Conservation (phyloP, 2,888 invertebrate species). For the Antheraea yamamai region DNA sequence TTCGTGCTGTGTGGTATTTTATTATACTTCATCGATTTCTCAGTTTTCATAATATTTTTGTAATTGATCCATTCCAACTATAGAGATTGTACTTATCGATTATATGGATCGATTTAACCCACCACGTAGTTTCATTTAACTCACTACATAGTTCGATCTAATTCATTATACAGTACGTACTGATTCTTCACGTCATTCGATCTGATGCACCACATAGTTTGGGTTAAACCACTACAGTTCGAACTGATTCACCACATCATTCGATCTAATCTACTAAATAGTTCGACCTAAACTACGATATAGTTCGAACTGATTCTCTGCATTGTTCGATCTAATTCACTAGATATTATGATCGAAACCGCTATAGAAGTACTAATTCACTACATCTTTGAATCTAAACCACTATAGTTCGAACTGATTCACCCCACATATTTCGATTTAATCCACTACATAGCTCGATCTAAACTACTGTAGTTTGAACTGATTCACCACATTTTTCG, state of each 20-base stretch:
- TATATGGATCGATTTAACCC: not conserved
- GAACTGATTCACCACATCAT: not conserved
- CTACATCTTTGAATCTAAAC: constrained; percentile 57
- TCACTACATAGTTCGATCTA: not conserved
- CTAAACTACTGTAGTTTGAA: not conserved
- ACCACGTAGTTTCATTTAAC: not conserved
- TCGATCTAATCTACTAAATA: not conserved
- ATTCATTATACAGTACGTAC: not conserved
- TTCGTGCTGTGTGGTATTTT: constrained; percentile 17
- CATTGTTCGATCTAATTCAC: not conserved
- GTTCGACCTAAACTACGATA: not conserved
- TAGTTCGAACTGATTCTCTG: not conserved
- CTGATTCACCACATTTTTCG: constrained; percentile 38
- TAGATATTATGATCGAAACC: not conserved
- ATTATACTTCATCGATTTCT: constrained; percentile 10
- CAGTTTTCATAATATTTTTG: not conserved
- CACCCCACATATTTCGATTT: not conserved
- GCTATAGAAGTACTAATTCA: not conserved
- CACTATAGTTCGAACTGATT: constrained; percentile 16
- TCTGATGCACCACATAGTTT: constrained; percentile 35
- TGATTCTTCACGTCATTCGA: not conserved
- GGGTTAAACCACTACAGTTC: constrained; percentile 50
- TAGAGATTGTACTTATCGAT: not conserved
- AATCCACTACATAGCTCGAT: not conserved
- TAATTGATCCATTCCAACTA: constrained; percentile 55